A percentile compares a stretch with the other conserved stretches of the same genome.
These are phyloP conservation scores for Hipposideros larvatus DNA, from an alignment of 2,797 vertebrate genomes.

Conservation along the genomic window DNA sequence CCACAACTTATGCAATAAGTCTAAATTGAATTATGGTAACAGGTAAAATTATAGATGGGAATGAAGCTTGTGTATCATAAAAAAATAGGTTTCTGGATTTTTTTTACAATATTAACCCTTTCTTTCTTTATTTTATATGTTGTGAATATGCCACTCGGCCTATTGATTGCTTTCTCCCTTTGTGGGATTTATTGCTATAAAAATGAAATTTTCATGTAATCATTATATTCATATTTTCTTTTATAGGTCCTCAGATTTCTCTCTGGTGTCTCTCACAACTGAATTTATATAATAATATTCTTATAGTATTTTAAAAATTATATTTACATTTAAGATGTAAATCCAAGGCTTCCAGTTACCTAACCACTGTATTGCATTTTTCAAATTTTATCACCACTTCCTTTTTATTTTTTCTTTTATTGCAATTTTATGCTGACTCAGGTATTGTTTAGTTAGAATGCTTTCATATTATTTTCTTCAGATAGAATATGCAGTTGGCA, in stretches of 20 bases:
- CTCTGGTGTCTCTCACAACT: not conserved
- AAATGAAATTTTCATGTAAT: not conserved
- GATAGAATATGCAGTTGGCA: not conserved
- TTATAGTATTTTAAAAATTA: not conserved
- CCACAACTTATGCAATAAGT: conserved; percentile 73
- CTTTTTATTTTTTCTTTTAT: not conserved
- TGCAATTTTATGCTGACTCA: not conserved
- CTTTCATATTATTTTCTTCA: not conserved
- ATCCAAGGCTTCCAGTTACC: not conserved
- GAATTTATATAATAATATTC: not conserved
- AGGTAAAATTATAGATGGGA: conserved; percentile 77
- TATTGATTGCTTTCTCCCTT: not conserved
- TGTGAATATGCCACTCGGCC: not conserved
- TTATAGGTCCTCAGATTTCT: not conserved
- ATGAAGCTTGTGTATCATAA: conserved; percentile 81
- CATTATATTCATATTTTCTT: not conserved
- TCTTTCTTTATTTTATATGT: not conserved
- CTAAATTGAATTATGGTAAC: conserved; percentile 81
- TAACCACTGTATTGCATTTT: not conserved
- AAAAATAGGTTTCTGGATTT: not conserved
- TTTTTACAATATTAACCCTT: not conserved
- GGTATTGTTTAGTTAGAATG: not conserved
- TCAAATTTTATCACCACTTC: not conserved
- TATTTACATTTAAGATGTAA: not conserved
- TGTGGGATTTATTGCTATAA: not conserved